Base-by-base conservation (phyloP, 2,888 invertebrate species). In the Smittia sp. region DNA sequence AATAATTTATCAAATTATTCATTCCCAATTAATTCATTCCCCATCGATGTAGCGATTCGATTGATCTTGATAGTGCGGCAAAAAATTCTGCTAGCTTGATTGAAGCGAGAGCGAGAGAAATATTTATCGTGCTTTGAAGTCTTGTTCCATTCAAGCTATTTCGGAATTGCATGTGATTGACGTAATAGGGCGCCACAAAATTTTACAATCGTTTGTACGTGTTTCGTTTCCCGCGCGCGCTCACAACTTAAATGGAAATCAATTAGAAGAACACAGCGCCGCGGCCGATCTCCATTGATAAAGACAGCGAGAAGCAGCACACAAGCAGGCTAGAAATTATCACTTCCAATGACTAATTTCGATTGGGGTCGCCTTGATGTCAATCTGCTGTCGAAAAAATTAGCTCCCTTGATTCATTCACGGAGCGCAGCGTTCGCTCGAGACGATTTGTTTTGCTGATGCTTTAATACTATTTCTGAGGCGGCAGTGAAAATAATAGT, bases 141-240 rank as follows among this genome's bases (percentile, higher is more conserved):
- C 32, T 32, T 32, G 32, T 9, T 32, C 11, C 46, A 46, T 46
- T 46, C 4, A 46, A 46, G n/a, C 46, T 46, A n/a, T 15, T 13
- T 46, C 46, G 46, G 46, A 46, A 46, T 46, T 46, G 11, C 13
- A 58, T 13, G 22, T 68, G 41, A 68, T 68, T 68, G 68, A 68
- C 68, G 46, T 68, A 68, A 68, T 41, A 68, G 68, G 68, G 68
- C 68, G 68, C 68, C 68, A 68, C 39, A 24, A 68, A n/a, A 68
- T 1, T 58, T 22, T 58, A 58, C 22, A 62, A 62, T 25, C 13
- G 25, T 24, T 62, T 62, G 24, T 62, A 46, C 25, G 22, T 22
- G 54, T 25, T 25, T 9, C 9, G 9, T 62, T 25, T 24, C 24
- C 62, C 25, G 62, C 25, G 62, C 25, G 62, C 25, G 62, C 62